Evolutionary conservation across 2,113 vertebrate genomes (phyloP).

Genomic region (Dipodomys stephensi): DNA sequence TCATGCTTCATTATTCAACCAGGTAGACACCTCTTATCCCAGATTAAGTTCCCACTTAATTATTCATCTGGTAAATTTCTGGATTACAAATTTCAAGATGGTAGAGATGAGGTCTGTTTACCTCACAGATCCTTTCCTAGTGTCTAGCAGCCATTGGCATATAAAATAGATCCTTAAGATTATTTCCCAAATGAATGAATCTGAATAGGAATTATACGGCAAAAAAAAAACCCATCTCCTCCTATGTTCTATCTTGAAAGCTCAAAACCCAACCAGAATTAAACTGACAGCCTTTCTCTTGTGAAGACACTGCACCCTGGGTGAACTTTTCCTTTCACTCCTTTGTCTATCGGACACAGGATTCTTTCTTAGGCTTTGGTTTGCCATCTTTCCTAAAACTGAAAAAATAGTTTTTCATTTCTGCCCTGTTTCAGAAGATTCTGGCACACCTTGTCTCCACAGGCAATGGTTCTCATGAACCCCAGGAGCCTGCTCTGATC

Average conservation of each 20-base stretch:
- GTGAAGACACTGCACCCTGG: background rate
- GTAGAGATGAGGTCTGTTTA: background rate
- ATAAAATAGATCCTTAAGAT: background rate
- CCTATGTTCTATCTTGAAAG: background rate
- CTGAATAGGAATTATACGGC: background rate
- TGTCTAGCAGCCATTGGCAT: background rate
- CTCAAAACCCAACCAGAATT: slow-evolving; percentile 16
- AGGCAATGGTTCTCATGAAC: background rate
- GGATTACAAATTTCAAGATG: background rate
- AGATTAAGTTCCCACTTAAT: background rate
- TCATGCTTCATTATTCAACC: background rate
- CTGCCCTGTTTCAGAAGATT: background rate
- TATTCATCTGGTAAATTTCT: background rate
- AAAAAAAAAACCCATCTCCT: background rate
- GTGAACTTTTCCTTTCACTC: background rate
- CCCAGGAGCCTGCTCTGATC: background rate
- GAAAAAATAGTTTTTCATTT: background rate
- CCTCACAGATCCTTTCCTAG: background rate
- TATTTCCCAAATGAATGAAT: background rate
- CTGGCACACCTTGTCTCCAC: background rate
- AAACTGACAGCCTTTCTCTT: background rate
- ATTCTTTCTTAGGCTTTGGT: background rate
- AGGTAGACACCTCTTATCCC: background rate
- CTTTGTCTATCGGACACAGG: background rate
- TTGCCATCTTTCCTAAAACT: slow-evolving; percentile 8